These are phyloP conservation scores for Asteroscopus sphinx DNA, from an alignment of 2,888 invertebrate genomes.

Conservation along the genomic window DNA sequence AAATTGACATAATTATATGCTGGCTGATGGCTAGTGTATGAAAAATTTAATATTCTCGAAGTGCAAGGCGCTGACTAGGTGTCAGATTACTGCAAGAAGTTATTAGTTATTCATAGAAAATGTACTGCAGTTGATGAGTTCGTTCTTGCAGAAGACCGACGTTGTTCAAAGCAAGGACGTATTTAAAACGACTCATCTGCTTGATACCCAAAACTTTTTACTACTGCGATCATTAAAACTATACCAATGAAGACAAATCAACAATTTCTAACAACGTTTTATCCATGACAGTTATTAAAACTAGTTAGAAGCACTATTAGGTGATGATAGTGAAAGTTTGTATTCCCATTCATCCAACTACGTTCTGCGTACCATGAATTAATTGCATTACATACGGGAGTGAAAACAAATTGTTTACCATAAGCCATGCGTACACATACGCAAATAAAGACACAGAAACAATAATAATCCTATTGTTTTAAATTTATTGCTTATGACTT, in stretches of 20 bases:
- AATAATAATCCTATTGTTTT: constrained; percentile 25
- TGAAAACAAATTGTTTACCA: constrained; percentile 23
- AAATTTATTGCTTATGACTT: constrained; percentile 1
- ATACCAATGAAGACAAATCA: background rate
- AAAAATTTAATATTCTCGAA: too few species aligned
- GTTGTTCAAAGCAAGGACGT: too few species aligned
- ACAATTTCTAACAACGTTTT: background rate
- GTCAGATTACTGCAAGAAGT: too few species aligned
- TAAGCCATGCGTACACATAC: constrained; percentile 8
- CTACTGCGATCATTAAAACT: background rate
- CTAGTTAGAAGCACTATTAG: background rate
- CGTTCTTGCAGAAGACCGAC: too few species aligned
- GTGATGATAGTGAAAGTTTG: constrained; percentile 33
- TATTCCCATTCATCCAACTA: constrained; percentile 19
- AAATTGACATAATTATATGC: too few species aligned
- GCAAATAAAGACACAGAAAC: constrained; percentile 19
- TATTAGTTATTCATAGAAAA: too few species aligned
- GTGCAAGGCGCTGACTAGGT: too few species aligned
- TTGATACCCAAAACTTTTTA: too few species aligned
- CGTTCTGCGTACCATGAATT: constrained; percentile 26
- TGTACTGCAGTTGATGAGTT: too few species aligned
- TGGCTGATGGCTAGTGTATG: too few species aligned
- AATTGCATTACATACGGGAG: constrained; percentile 20
- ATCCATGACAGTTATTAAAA: background rate
- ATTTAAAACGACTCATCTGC: too few species aligned